Percentiles rank a stretch among this genome's conserved stretches.
phyloP scores from a whole-genome alignment of 2,113 vertebrate genomes.

The Oryzias celebensis region DNA sequence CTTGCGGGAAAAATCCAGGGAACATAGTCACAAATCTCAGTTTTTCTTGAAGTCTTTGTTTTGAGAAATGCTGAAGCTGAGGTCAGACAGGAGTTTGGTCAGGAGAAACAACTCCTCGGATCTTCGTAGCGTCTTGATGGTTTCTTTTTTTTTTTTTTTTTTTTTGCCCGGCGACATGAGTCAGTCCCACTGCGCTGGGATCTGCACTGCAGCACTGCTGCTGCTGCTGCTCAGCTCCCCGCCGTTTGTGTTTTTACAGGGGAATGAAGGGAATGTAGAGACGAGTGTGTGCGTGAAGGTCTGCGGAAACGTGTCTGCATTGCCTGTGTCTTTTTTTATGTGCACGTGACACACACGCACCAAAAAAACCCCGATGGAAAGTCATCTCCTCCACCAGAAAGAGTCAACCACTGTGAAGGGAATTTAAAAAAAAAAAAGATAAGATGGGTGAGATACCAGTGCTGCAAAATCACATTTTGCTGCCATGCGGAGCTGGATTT shows the following conservation, averaged over 20 bases:
- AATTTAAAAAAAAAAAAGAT: conserved; percentile 15
- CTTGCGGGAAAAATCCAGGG: conserved; percentile 21
- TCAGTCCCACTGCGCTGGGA: conserved; percentile 54
- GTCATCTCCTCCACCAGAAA: conserved; percentile 20
- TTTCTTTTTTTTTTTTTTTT: conserved; percentile 12
- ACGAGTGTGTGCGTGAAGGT: conserved; percentile 8
- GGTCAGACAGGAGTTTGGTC: conserved; percentile 60
- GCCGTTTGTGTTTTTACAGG: conserved; percentile 38
- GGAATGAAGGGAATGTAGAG: conserved; percentile 30
- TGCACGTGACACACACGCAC: conserved; percentile 8
- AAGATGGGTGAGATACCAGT: conserved; percentile 29
- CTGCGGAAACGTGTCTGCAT: conserved; percentile 17
- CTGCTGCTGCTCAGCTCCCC: conserved; percentile 55
- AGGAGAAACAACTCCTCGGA: conserved; percentile 33
- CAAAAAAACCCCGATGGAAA: background rate
- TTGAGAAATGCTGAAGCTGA: conserved; percentile 43
- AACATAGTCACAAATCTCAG: conserved; percentile 22
- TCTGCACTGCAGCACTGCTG: conserved; percentile 70
- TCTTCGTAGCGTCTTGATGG: conserved; percentile 16
- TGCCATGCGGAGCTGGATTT: conserved; percentile 36
- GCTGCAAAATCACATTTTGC: conserved; percentile 48
- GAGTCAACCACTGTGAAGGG: conserved; percentile 37
- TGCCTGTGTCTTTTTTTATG: conserved; percentile 16
- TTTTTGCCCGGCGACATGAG: conserved; percentile 62
- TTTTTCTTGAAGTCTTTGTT: conserved; percentile 39